phyloP scores from a whole-genome alignment of 2,113 vertebrate genomes.

The Gadus chalcogrammus region DNA sequence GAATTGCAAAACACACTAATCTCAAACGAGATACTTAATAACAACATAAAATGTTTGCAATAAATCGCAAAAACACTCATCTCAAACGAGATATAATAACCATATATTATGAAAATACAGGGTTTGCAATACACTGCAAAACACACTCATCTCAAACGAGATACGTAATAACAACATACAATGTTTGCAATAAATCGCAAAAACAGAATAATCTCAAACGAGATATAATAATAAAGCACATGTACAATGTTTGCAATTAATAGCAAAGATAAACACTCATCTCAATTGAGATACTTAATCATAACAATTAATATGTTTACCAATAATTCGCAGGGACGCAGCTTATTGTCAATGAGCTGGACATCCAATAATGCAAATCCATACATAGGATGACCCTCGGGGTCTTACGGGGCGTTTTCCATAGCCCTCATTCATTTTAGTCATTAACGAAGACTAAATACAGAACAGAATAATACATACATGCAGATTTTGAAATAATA shows the following conservation, averaged over 20 bases:
- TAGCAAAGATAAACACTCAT: constrained; percentile 51
- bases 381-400: constrained; percentile 69
- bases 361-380: constrained; percentile 62
- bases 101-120: not conserved
- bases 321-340: constrained; percentile 63
- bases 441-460: constrained; percentile 69
- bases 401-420: constrained; percentile 77
- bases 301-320: constrained; percentile 62
- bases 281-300: constrained; percentile 61
- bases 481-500: constrained; percentile 68
- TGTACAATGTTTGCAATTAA: constrained; percentile 50
- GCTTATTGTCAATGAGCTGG: constrained; percentile 24
- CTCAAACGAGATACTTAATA: not conserved
- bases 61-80: constrained; percentile 51
- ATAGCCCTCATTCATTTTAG: constrained; percentile 66
- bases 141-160: not conserved
- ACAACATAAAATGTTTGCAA: constrained; percentile 51
- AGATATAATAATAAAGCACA: constrained; percentile 54
- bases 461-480: constrained; percentile 63
- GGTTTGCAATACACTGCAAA: not conserved
- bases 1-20: not conserved
- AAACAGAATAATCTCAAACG: constrained; percentile 46
- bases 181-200: not conserved
- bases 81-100: constrained; percentile 58
- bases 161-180: constrained; percentile 15